Evolutionary conservation across 2,113 vertebrate genomes (phyloP).

Genomic region (Fulica atra): DNA sequence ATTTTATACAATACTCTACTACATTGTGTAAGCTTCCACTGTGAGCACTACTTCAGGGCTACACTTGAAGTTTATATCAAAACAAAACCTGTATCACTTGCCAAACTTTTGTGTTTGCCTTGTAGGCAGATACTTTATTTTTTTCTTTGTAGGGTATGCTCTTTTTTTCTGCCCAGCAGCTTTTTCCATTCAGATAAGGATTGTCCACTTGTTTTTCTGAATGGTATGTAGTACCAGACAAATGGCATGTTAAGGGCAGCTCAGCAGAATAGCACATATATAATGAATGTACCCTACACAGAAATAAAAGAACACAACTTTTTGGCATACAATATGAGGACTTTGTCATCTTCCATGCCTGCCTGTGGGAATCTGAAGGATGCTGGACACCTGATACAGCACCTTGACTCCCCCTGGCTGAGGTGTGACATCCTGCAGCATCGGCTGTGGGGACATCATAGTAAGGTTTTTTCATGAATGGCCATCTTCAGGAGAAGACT

Average conservation of each 20-base stretch:
- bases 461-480: neutral
- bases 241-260: neutral
- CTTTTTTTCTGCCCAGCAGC: neutral
- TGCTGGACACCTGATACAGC: neutral
- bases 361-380: neutral
- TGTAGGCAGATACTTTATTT: neutral
- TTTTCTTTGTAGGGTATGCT: neutral
- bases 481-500: neutral
- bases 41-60: neutral
- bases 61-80: neutral
- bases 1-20: neutral
- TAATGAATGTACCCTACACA: neutral
- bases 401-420: neutral
- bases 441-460: neutral
- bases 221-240: neutral
- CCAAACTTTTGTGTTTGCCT: neutral
- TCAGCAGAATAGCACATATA: accelerated
- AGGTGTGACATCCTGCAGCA: neutral
- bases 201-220: neutral
- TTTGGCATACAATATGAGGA: neutral
- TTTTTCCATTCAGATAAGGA: neutral
- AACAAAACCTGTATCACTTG: neutral
- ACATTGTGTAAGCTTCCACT: neutral
- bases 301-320: neutral
- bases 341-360: neutral